Base-by-base conservation (phyloP, 1,140 invertebrate genomes). In the Procambarus virginalis region DNA sequence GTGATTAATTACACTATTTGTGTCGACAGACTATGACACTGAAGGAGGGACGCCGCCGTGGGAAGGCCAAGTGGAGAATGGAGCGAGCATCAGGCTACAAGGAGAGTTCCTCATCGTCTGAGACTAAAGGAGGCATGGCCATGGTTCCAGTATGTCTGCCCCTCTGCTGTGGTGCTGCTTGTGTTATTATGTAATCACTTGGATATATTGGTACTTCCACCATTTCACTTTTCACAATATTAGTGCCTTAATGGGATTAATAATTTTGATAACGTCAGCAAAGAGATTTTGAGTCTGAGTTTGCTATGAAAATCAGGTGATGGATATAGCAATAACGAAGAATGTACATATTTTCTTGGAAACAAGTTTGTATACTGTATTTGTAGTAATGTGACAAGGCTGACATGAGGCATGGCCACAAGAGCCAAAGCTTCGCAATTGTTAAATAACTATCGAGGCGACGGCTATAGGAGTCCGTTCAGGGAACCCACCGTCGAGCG, bases 81-180 rank as follows among this genome's bases (percentile, higher is more conserved):
- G 92, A 92, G 79, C 83, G 86, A 17, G 55, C 91, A 2, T 83
- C 91, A 17, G 92, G 92, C 17, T 92, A 92, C 86, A 92, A 92
- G 90, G 92, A 92, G 80, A 92, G 88, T 34, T 78, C 76, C 49
- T 89, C 90, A 5, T 70, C 82, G 51, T 92, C 91, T 22, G 92
- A 92, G 79, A 79, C 84, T 46, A 92, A 91, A 70, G 91, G 89
- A 81, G 92, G 92, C n/a, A 88, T 91, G 88, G 82, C 91, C 48
- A 91, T 92, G 86, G 91, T 92, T 22, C 92, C 92, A 22, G 85
- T 92, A 46, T 92, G 92, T 60, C 91, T 92, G 60, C 92, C 92
- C 1, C 92, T 92, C 14, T 92, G 92, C 82, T 92, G 92, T 17
- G 92, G 91, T 20, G 92, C 88, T 64, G 91, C 92, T 20, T 92